Evolutionary conservation across 2,113 vertebrate species (phyloP).

Genomic region (Callocephalon fimbriatum): DNA sequence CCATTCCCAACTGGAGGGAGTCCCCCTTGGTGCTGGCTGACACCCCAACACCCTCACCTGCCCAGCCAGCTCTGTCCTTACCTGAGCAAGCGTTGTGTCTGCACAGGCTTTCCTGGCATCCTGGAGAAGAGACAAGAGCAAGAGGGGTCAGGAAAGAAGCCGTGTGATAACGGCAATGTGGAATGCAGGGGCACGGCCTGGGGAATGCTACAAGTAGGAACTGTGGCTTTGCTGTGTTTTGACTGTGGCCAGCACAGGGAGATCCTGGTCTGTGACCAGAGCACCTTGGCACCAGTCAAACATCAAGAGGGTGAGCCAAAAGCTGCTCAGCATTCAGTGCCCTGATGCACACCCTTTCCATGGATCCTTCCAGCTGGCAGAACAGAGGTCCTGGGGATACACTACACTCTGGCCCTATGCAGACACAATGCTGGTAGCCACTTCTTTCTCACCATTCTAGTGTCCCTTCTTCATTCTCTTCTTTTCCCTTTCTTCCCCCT

Average conservation of each 20-base stretch:
- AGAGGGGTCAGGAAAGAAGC: background rate
- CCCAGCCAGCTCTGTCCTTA: constrained; percentile 22
- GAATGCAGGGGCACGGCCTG: background rate
- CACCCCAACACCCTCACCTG: fast-evolving
- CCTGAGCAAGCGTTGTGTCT: constrained; percentile 89
- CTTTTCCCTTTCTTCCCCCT: background rate
- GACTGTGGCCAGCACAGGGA: background rate
- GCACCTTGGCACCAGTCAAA: background rate
- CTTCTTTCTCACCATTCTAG: background rate
- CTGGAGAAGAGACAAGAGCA: constrained; percentile 68
- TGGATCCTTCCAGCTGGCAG: background rate
- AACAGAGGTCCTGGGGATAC: background rate
- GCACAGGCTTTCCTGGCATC: constrained; percentile 90
- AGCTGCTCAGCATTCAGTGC: background rate
- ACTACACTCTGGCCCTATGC: no score
- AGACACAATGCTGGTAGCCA: background rate
- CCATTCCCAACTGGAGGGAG: background rate
- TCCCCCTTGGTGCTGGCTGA: background rate
- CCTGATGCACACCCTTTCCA: background rate
- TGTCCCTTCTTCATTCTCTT: background rate
- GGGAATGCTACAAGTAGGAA: background rate
- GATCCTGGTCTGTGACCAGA: background rate
- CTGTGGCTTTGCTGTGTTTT: background rate
- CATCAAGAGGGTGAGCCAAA: background rate
- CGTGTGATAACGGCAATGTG: fast-evolving